A percentile compares a stretch with the other conserved stretches of the same genome.
Conservation (phyloP, 2,797 vertebrate species). For the Gymnocypris eckloni region DNA sequence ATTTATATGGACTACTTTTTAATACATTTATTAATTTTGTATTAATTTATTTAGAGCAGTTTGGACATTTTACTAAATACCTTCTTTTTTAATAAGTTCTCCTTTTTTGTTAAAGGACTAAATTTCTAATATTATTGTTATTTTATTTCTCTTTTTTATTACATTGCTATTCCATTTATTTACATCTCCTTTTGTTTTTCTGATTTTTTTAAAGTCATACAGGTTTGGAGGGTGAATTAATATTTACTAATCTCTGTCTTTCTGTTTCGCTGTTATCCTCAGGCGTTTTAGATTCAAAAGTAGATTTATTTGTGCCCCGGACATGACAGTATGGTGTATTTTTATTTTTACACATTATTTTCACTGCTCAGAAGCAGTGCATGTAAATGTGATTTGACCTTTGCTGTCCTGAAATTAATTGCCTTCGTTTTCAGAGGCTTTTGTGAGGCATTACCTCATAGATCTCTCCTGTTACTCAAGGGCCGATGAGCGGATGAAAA, state of each 20-base stretch:
- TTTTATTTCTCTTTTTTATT: background rate
- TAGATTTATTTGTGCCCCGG: background rate
- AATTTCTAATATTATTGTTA: background rate
- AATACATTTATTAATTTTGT: no score
- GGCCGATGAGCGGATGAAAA: slow-evolving; percentile 26
- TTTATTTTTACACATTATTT: background rate
- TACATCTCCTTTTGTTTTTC: background rate
- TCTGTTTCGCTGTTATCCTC: background rate
- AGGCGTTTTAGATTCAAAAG: background rate
- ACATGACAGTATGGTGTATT: background rate
- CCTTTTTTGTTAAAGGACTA: background rate
- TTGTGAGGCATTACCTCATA: slow-evolving; percentile 69
- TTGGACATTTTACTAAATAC: background rate
- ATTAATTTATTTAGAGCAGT: background rate
- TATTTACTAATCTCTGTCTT: background rate
- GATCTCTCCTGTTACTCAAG: slow-evolving; percentile 64
- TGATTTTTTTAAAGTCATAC: background rate
- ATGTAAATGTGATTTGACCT: background rate
- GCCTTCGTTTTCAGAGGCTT: slow-evolving; percentile 60
- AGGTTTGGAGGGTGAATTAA: slow-evolving; percentile 1
- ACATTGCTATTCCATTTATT: background rate
- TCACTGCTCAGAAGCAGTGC: background rate
- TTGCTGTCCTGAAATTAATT: slow-evolving; percentile 9
- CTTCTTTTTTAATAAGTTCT: background rate
- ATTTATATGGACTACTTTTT: background rate